Evolutionary conservation across 2,113 vertebrate species (phyloP).

Genomic region (Oncorhynchus kisutch): DNA sequence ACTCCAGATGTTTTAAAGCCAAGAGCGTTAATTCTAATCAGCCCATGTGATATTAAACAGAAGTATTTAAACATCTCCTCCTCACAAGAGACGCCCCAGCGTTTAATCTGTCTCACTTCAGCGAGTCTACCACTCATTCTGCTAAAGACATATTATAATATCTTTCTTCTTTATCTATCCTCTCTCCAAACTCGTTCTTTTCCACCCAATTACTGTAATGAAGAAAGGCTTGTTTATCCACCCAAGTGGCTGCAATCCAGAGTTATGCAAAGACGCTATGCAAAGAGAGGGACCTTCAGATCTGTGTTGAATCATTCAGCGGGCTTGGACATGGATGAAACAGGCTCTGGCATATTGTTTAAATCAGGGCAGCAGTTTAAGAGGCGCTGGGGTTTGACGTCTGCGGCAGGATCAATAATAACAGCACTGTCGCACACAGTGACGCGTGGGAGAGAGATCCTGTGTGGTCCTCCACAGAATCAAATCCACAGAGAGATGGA

Average conservation of each 20-base stretch:
- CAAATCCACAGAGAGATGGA: constrained; percentile 43
- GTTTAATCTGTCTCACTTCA: constrained; percentile 37
- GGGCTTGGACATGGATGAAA: constrained; percentile 69
- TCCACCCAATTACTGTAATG: constrained; percentile 45
- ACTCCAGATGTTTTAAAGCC: neutral
- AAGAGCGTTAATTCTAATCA: constrained; percentile 12
- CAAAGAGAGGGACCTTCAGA: constrained; percentile 53
- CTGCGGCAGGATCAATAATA: constrained; percentile 69
- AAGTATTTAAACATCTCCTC: constrained; percentile 22
- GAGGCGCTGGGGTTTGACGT: constrained; percentile 63
- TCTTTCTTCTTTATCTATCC: constrained; percentile 45
- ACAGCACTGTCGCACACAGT: constrained; percentile 53
- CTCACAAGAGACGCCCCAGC: constrained; percentile 19
- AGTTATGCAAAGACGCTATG: constrained; percentile 52
- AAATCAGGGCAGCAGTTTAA: constrained; percentile 67
- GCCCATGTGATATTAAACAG: constrained; percentile 27
- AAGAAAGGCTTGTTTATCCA: constrained; percentile 54
- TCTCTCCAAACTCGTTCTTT: constrained; percentile 21
- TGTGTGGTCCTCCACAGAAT: constrained; percentile 59
- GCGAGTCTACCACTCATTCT: constrained; percentile 34
- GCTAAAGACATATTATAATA: constrained; percentile 55
- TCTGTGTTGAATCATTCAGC: constrained; percentile 70
- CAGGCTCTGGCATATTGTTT: constrained; percentile 66
- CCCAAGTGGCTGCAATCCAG: constrained; percentile 31
- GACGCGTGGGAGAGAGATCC: constrained; percentile 44